These are phyloP conservation scores for Psephotus haematonotus DNA, from an alignment of 2,113 vertebrate genomes.

Conservation along the genomic window DNA sequence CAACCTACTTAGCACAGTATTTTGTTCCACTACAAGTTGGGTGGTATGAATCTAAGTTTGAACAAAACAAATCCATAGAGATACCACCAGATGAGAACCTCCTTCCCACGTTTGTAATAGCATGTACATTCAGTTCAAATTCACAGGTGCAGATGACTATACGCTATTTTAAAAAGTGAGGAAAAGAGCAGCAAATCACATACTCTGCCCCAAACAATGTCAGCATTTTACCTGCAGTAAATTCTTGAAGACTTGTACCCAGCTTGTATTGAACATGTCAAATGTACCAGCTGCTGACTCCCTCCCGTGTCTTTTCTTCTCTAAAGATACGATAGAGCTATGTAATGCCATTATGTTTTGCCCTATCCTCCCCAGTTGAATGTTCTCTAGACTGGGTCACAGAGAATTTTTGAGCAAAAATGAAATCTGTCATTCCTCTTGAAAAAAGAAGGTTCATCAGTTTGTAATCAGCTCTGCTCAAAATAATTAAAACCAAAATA, in stretches of 20 bases:
- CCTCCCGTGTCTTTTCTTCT: neutral
- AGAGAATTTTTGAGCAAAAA: neutral
- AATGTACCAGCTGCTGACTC: neutral
- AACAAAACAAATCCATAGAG: neutral
- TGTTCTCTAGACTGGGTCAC: neutral
- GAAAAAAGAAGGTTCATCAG: neutral
- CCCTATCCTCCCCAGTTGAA: accelerated
- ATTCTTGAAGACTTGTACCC: neutral
- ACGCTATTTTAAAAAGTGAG: neutral
- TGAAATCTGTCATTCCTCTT: neutral
- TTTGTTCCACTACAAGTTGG: neutral
- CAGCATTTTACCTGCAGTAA: neutral
- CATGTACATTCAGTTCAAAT: neutral
- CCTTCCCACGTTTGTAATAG: neutral
- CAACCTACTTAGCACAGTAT: neutral
- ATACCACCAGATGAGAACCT: neutral
- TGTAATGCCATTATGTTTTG: neutral
- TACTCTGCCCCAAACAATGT: neutral
- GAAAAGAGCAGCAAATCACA: neutral
- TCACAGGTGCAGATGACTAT: neutral
- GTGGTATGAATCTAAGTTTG: neutral
- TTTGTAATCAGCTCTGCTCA: constrained; percentile 11
- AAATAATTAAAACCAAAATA: constrained; percentile 8
- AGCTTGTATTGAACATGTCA: neutral
- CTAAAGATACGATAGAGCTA: neutral